These are phyloP conservation scores for Sesamia inferens DNA, from an alignment of 2,888 invertebrate species.

Conservation along the genomic window DNA sequence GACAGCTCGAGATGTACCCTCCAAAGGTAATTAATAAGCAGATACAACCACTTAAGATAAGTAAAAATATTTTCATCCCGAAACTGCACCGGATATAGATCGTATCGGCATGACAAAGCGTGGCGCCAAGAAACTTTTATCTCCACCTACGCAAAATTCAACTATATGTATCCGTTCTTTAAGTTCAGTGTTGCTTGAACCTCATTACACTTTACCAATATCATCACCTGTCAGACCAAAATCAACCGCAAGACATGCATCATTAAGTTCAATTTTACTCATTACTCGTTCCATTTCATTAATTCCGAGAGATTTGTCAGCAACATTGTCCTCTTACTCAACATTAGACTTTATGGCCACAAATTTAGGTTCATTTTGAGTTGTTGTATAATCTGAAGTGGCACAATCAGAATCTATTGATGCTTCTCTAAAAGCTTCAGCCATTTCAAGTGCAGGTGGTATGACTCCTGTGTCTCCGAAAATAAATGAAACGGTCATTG, in stretches of 20 bases:
- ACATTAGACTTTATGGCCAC: conserved; percentile 50
- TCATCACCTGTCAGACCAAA: conserved; percentile 52
- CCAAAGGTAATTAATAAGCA: conserved; percentile 89
- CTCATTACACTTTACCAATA: conserved; percentile 60
- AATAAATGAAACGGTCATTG: conserved; percentile 88
- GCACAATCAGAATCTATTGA: conserved; percentile 81
- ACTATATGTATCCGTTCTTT: conserved; percentile 46
- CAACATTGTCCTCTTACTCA: conserved; percentile 59
- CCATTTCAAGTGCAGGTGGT: conserved; percentile 87
- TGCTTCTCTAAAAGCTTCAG: conserved; percentile 86
- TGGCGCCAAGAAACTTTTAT: conserved; percentile 83
- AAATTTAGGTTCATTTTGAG: conserved; percentile 64
- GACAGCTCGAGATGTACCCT: conserved; percentile 87
- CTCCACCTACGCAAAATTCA: conserved; percentile 47
- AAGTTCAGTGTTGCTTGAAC: conserved; percentile 57
- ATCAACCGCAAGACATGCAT: conserved; percentile 57
- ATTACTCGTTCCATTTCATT: conserved; percentile 66
- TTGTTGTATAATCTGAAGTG: conserved; percentile 76
- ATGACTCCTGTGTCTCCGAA: conserved; percentile 88
- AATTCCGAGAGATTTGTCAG: conserved; percentile 80
- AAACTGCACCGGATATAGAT: conserved; percentile 90
- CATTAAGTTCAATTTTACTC: conserved; percentile 68
- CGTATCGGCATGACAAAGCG: conserved; percentile 89
- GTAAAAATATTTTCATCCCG: conserved; percentile 90
- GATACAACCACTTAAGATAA: conserved; percentile 90